A percentile compares a stretch with the other conserved stretches of the same genome.
phyloP scores from a whole-genome alignment of 2,888 invertebrate species.

The Theretra japonica region DNA sequence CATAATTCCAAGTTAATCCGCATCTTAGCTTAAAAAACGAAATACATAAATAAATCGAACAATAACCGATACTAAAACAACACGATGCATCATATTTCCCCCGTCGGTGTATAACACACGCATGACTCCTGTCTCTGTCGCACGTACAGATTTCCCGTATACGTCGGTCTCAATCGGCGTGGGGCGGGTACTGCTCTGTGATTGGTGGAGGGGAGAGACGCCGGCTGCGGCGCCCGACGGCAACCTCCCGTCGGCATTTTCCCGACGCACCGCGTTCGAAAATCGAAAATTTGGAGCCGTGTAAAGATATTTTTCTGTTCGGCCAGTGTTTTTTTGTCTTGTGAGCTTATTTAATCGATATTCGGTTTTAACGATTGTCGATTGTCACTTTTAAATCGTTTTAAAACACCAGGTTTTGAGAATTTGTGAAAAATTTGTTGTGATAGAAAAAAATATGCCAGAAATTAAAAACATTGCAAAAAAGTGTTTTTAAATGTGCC shows the following conservation, averaged over 20 bases:
- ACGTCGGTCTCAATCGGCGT: constrained; percentile 57
- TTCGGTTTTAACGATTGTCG: neutral
- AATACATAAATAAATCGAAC: constrained; percentile 72
- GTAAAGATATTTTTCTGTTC: constrained; percentile 25
- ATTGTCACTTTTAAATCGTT: neutral
- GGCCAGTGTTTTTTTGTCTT: constrained; percentile 37
- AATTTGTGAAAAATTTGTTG: neutral
- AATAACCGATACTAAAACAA: constrained; percentile 81
- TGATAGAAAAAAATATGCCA: too few species aligned
- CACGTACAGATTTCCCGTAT: constrained; percentile 69
- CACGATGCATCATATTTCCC: constrained; percentile 83
- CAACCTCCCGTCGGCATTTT: constrained; percentile 78
- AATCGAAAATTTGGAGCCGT: constrained; percentile 59
- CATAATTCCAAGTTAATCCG: constrained; percentile 53
- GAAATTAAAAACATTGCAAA: too few species aligned
- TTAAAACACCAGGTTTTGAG: neutral
- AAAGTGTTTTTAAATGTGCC: too few species aligned
- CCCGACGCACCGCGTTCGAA: constrained; percentile 75
- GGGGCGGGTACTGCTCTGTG: constrained; percentile 74
- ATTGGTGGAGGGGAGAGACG: constrained; percentile 78
- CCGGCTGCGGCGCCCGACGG: constrained; percentile 72
- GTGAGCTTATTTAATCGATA: neutral
- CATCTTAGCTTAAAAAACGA: constrained; percentile 62
- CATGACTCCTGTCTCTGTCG: constrained; percentile 1
- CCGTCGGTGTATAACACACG: constrained; percentile 58